Conservation (phyloP, 2,113 vertebrate species). For the Vicugna pacos region DNA sequence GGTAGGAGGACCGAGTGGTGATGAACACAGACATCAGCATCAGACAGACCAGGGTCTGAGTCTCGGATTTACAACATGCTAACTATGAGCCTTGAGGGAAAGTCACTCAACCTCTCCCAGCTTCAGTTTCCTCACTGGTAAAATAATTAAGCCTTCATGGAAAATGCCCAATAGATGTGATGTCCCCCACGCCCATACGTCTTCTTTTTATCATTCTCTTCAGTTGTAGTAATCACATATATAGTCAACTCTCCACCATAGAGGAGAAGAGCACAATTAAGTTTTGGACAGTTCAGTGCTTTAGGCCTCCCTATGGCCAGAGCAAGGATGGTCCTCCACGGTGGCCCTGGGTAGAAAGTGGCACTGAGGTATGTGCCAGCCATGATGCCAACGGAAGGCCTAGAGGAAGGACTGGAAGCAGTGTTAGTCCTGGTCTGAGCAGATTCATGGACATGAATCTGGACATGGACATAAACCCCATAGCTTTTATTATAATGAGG, state of each 20-base stretch:
- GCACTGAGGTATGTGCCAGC: neutral
- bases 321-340: too few species aligned
- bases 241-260: neutral
- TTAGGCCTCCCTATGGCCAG: neutral
- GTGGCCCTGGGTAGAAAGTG: neutral
- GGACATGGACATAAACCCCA: neutral
- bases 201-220: neutral
- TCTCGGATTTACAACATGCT: neutral
- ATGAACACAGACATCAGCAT: neutral
- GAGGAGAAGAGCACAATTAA: neutral
- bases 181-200: neutral
- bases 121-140: neutral
- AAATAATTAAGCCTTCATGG: neutral
- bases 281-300: neutral
- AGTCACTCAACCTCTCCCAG: neutral
- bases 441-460: neutral
- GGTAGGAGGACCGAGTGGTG: too few species aligned
- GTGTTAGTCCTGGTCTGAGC: neutral
- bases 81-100: neutral
- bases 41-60: neutral
- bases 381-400: neutral
- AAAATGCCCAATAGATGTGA: neutral
- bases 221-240: neutral
- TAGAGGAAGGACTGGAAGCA: neutral
- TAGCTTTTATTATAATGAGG: neutral